Base-by-base conservation (phyloP, 2,113 vertebrate genomes). In the Equus przewalskii region DNA sequence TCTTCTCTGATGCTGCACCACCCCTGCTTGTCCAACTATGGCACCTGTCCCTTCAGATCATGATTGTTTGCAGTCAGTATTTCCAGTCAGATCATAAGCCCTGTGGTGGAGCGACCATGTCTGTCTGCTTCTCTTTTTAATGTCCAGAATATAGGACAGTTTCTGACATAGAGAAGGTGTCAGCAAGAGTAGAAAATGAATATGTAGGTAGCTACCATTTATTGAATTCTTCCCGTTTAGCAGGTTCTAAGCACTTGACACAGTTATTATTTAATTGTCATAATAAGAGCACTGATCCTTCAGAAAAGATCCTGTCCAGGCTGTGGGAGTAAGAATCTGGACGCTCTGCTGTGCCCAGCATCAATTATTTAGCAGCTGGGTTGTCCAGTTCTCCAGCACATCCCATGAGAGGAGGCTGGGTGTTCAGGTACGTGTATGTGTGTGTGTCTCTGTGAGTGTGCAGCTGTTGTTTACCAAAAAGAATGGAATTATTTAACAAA, bases 391-490 rank as follows among this genome's bases (percentile, higher is more conserved):
- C 14, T 60, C 24, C 16, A 33, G 7, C 6, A 46, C 5, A 22
- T 72, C 3, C 36, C 1, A 49, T 16, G 24, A 36, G 64, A 33
- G 21, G 7, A 72, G 13, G 30, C 18, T 1, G 24, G 65, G 87
- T 33, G 22, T 28, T 5, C 1, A 58, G 33, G 30, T 5, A 5
- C 3, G 36, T 33, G 1, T 28, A 7, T 64, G 41, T 58, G 73
- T 69, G 33, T n/a, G 11, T 4, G 44, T 8, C 1, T 15, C 22
- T 12, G 4, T 1, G 2, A 2, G 13, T 33, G 1, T 44, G 5
- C 14, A 60, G 16, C 44, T 91, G 46, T 44, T 62, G 0, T 89
- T 90, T 91, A 56, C 18, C 67, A 67, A 81, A 92, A 30, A 26
- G 11, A 79, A 89, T n/a, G 21, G 8, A 44, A 60, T 76, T 54